Base-by-base conservation (phyloP, 2,888 invertebrate species). In the Lithosia quadra region DNA sequence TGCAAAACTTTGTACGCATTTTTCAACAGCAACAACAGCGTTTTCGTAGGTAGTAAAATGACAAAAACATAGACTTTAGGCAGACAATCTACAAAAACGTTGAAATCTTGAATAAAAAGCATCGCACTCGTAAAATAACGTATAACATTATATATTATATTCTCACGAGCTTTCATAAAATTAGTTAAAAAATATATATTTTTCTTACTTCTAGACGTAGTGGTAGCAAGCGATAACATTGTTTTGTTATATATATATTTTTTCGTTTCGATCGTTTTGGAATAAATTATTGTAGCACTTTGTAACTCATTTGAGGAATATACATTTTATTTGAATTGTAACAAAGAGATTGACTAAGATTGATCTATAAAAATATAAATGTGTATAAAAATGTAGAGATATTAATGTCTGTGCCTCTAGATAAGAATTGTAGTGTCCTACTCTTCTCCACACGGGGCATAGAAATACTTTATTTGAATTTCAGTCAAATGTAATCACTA, bases 121-220 rank as follows among this genome's bases (percentile, higher is more conserved):
- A 70, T 74, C 69, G 74, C 69, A 75, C 61, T 21, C 55, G 53
- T 55, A 65, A 69, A 68, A 68, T 33, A 55, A 63, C 33, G 21
- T 63, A 56, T 58, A 49, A 49, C 49, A 49, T 24, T 80, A 67
- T 43, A 64, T 71, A 63, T 56, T 63, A 67, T 70, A 88, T 89
- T 91, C 90, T 92, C 93, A 93, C 89, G 94, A 94, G 94, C 94
- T 94, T 94, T 92, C 89, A 89, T 90, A 92, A 88, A 87, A 90
- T 91, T 92, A 92, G 90, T 92, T 91, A 71, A 76, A 73, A 78
- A 75, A 82, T 85, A 91, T 94, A 92, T 94, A 94, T 94, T 94
- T 94, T 94, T 94, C 91, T 92, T 94, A 94, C 93, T 91, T 88
- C 84, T 93, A 93, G 90, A 89, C 81, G 84, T 91, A 91, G 91